These are phyloP conservation scores for Nipponacmea schrenckii DNA, from an alignment of 2,888 invertebrate genomes.

Conservation along the genomic window DNA sequence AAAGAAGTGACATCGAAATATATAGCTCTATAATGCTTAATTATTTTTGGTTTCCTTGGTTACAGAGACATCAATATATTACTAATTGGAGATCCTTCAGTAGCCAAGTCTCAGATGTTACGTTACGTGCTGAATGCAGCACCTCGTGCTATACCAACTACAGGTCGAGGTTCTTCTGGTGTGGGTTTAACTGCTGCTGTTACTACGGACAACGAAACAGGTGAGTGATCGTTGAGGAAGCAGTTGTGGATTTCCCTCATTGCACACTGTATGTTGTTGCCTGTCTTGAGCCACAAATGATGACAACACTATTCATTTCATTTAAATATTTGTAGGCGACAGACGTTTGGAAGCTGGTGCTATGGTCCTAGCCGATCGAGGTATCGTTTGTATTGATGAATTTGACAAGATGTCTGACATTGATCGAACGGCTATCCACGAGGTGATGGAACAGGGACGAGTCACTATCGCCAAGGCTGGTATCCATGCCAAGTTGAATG, in stretches of 20 bases:
- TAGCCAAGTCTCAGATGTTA: slow-evolving; percentile 92
- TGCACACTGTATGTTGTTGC: too few species aligned
- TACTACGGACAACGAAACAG: slow-evolving; percentile 94
- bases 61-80: slow-evolving; percentile 83
- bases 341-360: slow-evolving; percentile 93
- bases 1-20: too few species aligned
- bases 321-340: slow-evolving; percentile 63
- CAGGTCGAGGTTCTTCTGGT: slow-evolving; percentile 96
- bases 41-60: background rate
- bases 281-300: background rate
- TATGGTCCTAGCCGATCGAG: slow-evolving; percentile 99
- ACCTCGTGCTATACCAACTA: slow-evolving; percentile 95
- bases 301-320: background rate
- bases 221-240: slow-evolving; percentile 61
- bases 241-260: background rate
- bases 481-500: slow-evolving; percentile 96
- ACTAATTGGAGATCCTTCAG: slow-evolving; percentile 97
- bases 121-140: slow-evolving; percentile 92
- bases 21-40: too few species aligned
- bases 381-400: slow-evolving; percentile 96
- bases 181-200: slow-evolving; percentile 99
- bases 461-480: slow-evolving; percentile 98
- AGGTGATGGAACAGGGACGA: slow-evolving; percentile 98
- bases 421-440: slow-evolving; percentile 98
- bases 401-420: slow-evolving; percentile 99